A percentile compares a stretch with the other conserved stretches of the same genome.
Conservation (phyloP, 2,113 vertebrate species). For the Hypocryptadius cinnamomeus region DNA sequence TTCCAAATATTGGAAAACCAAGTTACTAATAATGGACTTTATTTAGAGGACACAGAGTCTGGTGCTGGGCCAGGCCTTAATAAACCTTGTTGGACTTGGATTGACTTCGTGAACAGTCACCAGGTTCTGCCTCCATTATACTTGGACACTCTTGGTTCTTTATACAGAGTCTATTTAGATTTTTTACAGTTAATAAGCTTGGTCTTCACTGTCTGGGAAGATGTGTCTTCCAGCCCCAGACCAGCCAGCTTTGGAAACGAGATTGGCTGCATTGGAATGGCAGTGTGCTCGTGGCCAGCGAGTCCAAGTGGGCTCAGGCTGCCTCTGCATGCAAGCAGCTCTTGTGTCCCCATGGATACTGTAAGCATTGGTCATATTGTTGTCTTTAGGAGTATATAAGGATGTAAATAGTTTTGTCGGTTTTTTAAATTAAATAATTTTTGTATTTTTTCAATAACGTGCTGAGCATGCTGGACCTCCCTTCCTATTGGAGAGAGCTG, state of each 20-base stretch:
- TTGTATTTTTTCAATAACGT: accelerated
- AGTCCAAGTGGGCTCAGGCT: neutral
- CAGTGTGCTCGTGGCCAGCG: neutral
- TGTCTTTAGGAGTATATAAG: neutral
- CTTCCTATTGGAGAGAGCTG: neutral
- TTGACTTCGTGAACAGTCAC: neutral
- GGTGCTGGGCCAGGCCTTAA: neutral
- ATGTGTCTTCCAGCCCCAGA: neutral
- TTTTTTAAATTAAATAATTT: neutral
- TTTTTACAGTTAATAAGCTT: neutral
- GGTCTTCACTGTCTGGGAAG: neutral
- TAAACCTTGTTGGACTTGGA: neutral
- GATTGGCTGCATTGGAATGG: neutral
- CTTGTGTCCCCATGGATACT: neutral
- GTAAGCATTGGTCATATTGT: neutral
- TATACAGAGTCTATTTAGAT: neutral
- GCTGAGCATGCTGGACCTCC: neutral
- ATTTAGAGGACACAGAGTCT: neutral
- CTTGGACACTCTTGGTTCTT: neutral
- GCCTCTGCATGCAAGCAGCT: neutral
- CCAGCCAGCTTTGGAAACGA: neutral
- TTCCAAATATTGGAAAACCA: neutral
- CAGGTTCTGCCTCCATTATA: neutral
- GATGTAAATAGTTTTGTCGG: neutral
- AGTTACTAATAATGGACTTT: neutral